These are phyloP conservation scores for Monodelphis domestica DNA, from an alignment of 2,797 vertebrate genomes.

Conservation along the genomic window DNA sequence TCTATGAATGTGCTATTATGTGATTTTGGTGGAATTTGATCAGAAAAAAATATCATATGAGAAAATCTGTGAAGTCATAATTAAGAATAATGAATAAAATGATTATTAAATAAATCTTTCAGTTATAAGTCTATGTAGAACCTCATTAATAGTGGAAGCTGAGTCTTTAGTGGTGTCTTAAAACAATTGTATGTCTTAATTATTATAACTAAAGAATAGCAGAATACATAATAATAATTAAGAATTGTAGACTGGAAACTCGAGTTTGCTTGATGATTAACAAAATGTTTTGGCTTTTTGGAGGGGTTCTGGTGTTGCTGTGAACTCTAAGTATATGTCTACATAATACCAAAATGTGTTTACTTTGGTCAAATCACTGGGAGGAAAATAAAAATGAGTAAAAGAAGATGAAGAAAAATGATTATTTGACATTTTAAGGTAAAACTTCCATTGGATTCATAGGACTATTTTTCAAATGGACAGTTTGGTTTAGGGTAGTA, in stretches of 20 bases:
- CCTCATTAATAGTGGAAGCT: slow-evolving; percentile 41
- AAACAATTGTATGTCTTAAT: neutral
- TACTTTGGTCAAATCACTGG: neutral
- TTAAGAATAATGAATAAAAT: slow-evolving; percentile 57
- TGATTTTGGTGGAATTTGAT: slow-evolving; percentile 47
- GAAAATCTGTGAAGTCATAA: slow-evolving; percentile 41
- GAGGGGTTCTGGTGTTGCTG: neutral
- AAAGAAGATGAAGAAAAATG: slow-evolving; percentile 21
- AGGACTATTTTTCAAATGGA: slow-evolving; percentile 15
- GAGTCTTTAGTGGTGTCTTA: slow-evolving; percentile 46
- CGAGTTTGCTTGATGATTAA: neutral
- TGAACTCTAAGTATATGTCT: neutral
- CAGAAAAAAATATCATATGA: slow-evolving; percentile 50
- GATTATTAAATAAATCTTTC: slow-evolving; percentile 60
- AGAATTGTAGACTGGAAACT: neutral
- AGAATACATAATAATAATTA: neutral
- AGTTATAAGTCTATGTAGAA: slow-evolving; percentile 44
- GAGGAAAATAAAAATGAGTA: neutral
- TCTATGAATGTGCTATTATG: slow-evolving; percentile 31
- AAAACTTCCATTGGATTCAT: slow-evolving; percentile 12
- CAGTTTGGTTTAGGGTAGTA: neutral
- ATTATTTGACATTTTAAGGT: slow-evolving; percentile 3
- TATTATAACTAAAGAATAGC: neutral
- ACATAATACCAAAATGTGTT: neutral
- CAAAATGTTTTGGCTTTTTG: neutral